Percentiles rank a stretch among this genome's conserved stretches.
These are phyloP conservation scores for Drosophila glabriapex DNA, from an alignment of 2,888 invertebrate species.

Conservation along the genomic window DNA sequence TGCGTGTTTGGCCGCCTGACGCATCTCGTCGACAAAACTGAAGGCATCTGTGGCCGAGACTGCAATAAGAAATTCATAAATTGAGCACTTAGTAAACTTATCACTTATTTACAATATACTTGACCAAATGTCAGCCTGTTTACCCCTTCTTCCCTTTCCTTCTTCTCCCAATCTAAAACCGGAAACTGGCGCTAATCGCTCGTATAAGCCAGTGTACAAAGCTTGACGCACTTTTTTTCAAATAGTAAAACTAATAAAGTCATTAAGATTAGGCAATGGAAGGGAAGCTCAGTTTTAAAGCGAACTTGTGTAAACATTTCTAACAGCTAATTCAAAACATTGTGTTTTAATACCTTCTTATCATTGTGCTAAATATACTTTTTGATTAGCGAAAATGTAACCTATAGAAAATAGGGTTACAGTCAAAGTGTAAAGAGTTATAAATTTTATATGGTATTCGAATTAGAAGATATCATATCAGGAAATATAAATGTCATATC, in stretches of 20 bases:
- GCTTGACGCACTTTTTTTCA: conserved; percentile 37
- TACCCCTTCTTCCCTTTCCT: not conserved
- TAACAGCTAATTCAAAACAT: not conserved
- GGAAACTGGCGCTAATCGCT: conserved; percentile 40
- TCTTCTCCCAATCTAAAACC: conserved; percentile 4
- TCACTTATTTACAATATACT: not conserved
- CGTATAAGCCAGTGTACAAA: conserved; percentile 15
- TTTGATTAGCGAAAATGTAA: not conserved
- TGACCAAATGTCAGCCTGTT: conserved; percentile 19
- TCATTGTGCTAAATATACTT: not conserved
- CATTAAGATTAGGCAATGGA: conserved; percentile 8
- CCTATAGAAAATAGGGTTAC: not conserved
- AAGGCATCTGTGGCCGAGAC: conserved; percentile 73
- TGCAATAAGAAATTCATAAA: conserved; percentile 20
- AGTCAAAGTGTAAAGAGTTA: not conserved
- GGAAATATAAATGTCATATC: not conserved
- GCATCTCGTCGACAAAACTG: conserved; percentile 90
- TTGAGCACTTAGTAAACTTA: conserved; percentile 1
- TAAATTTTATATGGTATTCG: not conserved
- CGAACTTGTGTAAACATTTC: conserved; percentile 2
- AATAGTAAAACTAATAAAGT: conserved; percentile 15
- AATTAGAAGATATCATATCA: not conserved
- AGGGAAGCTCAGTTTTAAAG: not conserved
- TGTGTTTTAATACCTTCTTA: conserved; percentile 6
- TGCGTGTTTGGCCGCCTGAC: conserved; percentile 90